Evolutionary conservation across 2,113 vertebrate species (phyloP), one percentile per base, ranked within the genome.

Genomic region (Zosterops japonicus): DNA sequence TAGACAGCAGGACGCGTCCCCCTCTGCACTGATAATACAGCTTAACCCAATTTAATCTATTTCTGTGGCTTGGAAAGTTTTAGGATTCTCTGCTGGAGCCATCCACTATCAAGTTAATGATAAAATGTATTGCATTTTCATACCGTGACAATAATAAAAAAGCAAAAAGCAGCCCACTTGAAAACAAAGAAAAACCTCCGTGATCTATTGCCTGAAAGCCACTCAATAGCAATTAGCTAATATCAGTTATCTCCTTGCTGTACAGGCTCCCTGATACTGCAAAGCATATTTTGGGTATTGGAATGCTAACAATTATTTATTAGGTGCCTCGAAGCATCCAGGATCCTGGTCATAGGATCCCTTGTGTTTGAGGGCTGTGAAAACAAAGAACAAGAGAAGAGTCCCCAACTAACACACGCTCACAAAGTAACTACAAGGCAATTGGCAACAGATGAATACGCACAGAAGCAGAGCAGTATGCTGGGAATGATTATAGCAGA

Each of bases 401-500:
- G 57, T 87, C 74, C 89, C 74, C 77, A 75, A 47, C 91, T 81
- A 87, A 89, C 86, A 75, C 0, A 75, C 0, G 0, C 83, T 93
- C 83, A 63, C 76, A 67, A 90, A 93, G 83, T 95, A 84, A 94
- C 95, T 96, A 91, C 80, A 68, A 95, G 93, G 83, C 93, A 93
- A 84, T 89, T 97, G 96, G 93, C 95, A 94, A 92, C 94, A 95
- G 94, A 95, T 93, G 83, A 97, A 91, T 52, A 60, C 44, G 0
- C 41, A 78, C 59, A 80, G 82, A 91, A 91, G 89, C 87, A 91
- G 68, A 94, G 92, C 49, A 71, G 41, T 93, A 59, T n/a, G 80
- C 93, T 96, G 95, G 91, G 89, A 95, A 85, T 89, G 95, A 95
- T 92, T 95, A 89, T 85, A 92, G 77, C 81, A 84, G 77, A 92